A percentile compares a stretch with the other conserved stretches of the same genome.
Evolutionary conservation across 2,888 invertebrate genomes (phyloP).

Genomic region (Scaptomyza tumidula): DNA sequence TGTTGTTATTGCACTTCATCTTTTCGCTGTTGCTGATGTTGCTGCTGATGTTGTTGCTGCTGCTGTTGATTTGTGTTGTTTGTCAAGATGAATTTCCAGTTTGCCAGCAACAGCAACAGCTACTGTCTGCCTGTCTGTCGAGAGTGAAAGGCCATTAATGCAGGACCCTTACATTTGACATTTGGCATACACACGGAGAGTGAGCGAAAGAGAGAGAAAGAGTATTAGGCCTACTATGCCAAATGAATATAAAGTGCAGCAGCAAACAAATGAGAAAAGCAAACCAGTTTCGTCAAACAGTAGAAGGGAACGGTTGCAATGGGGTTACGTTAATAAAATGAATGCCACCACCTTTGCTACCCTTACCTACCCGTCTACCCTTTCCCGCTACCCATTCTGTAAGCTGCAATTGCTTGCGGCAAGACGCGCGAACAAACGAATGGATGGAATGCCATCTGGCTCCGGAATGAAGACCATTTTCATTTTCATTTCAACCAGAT

Average conservation of each 20-base stretch:
- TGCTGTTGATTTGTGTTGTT: conserved; percentile 10
- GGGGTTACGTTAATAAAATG: conserved; percentile 48
- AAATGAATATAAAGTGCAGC: conserved; percentile 57
- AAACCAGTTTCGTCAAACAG: conserved; percentile 6
- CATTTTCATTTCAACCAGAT: conserved; percentile 38
- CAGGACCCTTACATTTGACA: conserved; percentile 11
- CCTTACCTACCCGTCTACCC: neutral
- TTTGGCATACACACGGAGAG: conserved; percentile 4
- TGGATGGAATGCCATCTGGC: conserved; percentile 24
- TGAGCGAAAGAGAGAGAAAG: neutral
- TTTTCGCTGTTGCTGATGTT: conserved; percentile 25
- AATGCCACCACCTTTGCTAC: conserved; percentile 7
- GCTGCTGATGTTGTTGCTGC: conserved; percentile 5
- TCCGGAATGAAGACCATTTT: conserved; percentile 25
- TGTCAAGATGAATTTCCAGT: conserved; percentile 50
- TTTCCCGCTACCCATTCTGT: conserved; percentile 3
- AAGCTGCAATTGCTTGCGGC: conserved; percentile 28
- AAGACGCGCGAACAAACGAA: conserved; percentile 2
- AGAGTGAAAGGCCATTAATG: conserved; percentile 48
- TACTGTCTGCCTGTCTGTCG: conserved; percentile 23
- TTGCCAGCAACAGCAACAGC: conserved; percentile 50
- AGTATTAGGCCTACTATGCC: conserved; percentile 48
- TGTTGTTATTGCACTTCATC: conserved; percentile 59
- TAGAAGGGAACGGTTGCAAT: neutral
- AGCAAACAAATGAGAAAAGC: conserved; percentile 17